phyloP scores from a whole-genome alignment of 2,888 invertebrate genomes.

The Nesidiocoris tenuis region DNA sequence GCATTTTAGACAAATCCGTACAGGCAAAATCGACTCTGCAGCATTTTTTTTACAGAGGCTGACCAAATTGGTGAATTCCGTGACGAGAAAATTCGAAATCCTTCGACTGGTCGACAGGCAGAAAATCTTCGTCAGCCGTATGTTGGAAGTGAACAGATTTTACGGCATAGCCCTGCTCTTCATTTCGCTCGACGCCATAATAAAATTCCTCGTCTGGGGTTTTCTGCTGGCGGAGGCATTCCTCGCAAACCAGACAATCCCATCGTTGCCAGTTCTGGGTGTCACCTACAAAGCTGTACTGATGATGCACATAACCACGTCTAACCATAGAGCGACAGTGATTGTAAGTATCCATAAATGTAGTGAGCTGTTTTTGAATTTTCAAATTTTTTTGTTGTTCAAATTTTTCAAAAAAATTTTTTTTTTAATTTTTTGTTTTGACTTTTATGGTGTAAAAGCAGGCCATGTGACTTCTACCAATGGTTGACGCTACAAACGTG shows the following conservation, averaged over 20 bases:
- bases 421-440: no score
- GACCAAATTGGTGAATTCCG: neutral
- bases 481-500: no score
- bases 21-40: no score
- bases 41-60: no score
- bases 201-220: neutral
- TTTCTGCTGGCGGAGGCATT: neutral
- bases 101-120: neutral
- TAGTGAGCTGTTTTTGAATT: no score
- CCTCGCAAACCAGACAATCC: neutral
- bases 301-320: neutral
- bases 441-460: no score
- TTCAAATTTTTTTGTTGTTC: no score
- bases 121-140: neutral
- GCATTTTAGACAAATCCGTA: no score
- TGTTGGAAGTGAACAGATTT: neutral
- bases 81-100: neutral
- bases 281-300: neutral
- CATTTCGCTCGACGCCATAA: neutral
- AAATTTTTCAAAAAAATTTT: no score
- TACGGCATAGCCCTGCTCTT: neutral
- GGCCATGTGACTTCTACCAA: no score
- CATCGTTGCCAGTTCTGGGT: neutral
- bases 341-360: no score
- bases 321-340: neutral